Base-by-base conservation (phyloP, 1,140 invertebrate species). In the Stegodyphus dumicola region DNA sequence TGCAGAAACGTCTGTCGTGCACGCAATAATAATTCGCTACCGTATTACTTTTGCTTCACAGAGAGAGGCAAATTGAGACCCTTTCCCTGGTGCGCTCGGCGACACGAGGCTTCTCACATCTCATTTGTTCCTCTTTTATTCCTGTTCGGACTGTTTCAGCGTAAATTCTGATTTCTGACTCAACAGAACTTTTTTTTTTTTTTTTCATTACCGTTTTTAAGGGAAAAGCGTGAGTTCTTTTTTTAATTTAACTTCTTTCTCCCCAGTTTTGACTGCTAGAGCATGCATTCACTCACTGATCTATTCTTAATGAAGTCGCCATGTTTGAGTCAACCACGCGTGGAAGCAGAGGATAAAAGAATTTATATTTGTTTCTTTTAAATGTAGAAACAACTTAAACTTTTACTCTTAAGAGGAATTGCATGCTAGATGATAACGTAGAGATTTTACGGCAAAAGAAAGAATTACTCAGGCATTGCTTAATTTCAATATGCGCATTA, bases 101-200 rank as follows among this genome's bases (percentile, higher is more conserved):
- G 52, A 10, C 52, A 13, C 7, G 71, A 2, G 7, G 10, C 9
- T 0, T 56, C 33, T 9, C 64, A 52, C 48, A 18, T 49, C 64
- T 66, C 48, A 66, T 77, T 77, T 66, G 51, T 73, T 52, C 66
- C 48, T 5, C n/a, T 77, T 66, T 77, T 66, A 52, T 52, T 77
- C 17, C 10, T 60, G 76, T 49, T 52, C 64, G 17, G 64, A 33
- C 18, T 70, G 67, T 13, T 70, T n/a, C 15, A 48, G 48, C 15
- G 64, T 77, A 66, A 77, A 77, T 11, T 77, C 60, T 60, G 64
- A 49, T 66, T 65, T 54, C 64, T 18, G 48, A 9, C 52, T 77
- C 56, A 11, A 60, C 56, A 33, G 33, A 33, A 33, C 33, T 33
- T 33, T 33, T 33, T 33, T 33, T 33, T 33, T 33, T 33, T 33